Conservation (phyloP, 1,140 invertebrate genomes). For the Vollenhovia emeryi region DNA sequence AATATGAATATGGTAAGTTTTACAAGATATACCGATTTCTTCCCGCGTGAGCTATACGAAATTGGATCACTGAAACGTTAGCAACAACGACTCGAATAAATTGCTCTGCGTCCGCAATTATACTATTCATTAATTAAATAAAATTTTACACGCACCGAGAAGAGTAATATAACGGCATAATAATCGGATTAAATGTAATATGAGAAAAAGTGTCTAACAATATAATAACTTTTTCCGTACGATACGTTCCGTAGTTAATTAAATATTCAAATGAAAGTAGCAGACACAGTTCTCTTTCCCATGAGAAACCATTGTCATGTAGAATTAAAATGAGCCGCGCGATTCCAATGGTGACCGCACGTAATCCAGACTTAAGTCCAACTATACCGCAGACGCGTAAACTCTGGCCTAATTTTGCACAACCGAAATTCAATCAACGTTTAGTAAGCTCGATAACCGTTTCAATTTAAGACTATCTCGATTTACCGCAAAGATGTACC, state of each 20-base stretch:
- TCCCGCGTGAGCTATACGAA: neutral
- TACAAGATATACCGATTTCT: neutral
- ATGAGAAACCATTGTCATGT: neutral
- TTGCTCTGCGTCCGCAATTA: neutral
- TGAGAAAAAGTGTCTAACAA: slow-evolving; percentile 23
- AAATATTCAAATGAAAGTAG: slow-evolving; percentile 30
- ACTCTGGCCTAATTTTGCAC: slow-evolving; percentile 48
- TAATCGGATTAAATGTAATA: slow-evolving; percentile 33
- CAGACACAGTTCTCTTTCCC: neutral
- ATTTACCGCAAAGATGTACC: too few species aligned
- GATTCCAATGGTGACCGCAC: slow-evolving; percentile 27
- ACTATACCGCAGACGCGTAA: slow-evolving; percentile 45
- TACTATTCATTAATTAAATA: slow-evolving; percentile 39
- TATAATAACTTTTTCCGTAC: slow-evolving; percentile 20
- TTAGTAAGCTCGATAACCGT: slow-evolving; percentile 39
- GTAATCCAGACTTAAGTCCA: slow-evolving; percentile 36
- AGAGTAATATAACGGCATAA: slow-evolving; percentile 4
- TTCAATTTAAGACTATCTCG: slow-evolving; percentile 46
- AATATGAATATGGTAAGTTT: neutral
- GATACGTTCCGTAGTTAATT: slow-evolving; percentile 9
- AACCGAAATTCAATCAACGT: slow-evolving; percentile 50
- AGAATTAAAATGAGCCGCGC: slow-evolving; percentile 4
- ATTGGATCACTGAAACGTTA: slow-evolving; percentile 37
- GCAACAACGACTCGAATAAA: slow-evolving; percentile 4
- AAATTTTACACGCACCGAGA: slow-evolving; percentile 4